Conservation (phyloP, 2,113 vertebrate species). For the Oryctolagus cuniculus region mOryCun1.1 NC_091445.1:96247501-96248000, state of each 20-base stretch:
- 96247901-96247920: background rate
- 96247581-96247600: background rate
- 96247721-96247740: background rate
- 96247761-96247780: background rate
- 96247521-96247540: accelerated
- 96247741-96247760: background rate
- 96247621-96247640: background rate
- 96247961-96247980: background rate
- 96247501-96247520: accelerated
- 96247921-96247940: background rate
- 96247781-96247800: background rate
- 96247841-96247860: background rate
- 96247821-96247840: accelerated
- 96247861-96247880: background rate
- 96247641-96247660: background rate
- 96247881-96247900: too few relatives aligned
- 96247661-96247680: background rate
- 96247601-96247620: background rate
- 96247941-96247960: background rate
- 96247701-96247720: background rate
- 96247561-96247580: background rate
- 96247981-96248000: background rate
- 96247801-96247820: background rate
- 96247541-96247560: accelerated
- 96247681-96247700: background rate